Base-by-base conservation (phyloP, 2,888 invertebrate species). In the Dicranocentrus wangi region DNA sequence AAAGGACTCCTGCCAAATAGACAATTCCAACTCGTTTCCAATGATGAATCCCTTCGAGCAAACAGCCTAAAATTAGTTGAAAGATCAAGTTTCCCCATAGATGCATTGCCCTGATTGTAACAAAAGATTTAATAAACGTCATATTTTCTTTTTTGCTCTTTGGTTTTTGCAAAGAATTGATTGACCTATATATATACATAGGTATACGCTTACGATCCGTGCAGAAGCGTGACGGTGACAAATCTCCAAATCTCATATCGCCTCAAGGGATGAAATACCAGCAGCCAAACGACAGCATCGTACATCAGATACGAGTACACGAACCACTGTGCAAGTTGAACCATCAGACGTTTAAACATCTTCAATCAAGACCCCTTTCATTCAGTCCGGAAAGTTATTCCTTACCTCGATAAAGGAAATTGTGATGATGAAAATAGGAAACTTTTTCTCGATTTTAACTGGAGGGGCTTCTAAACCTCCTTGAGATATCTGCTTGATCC, bases 201-300 rank as follows among this genome's bases (percentile, higher is more conserved):
- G 42, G 19, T 32, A 7, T 3, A 47, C 47, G 15, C 63, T 2
- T 63, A 63, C 63, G 19, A 19, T 39, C 93, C 93, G 90, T 96
- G 96, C 75, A 95, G 89, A 85, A 93, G 90, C 90, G 94, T 94
- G 89, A 96, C 96, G 55, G 93, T 92, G 76, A 94, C 88, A 87
- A 94, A 93, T 84, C 95, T 91, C 96, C 95, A 96, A 28, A 93
- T 90, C 88, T 94, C 91, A 60, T 90, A 89, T 85, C 93, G 91
- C 89, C 92, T 92, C 85, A 90, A 90, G 0, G 93, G 92, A 87
- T 92, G 91, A 88, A 92, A 93, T 82, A 92, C 90, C 73, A 92
- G 89, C n/a, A 87, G 85, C 76, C 65, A 43, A 25, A 72, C n/a
- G 5, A 71, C 68, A 81, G 87, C 27, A 85, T 83, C 3, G 87